Evolutionary conservation across 92 coral and sea anemone genomes (phyloP), one percentile per base, ranked within the genome.

Genomic region (Zoanthus sociatus): DNA sequence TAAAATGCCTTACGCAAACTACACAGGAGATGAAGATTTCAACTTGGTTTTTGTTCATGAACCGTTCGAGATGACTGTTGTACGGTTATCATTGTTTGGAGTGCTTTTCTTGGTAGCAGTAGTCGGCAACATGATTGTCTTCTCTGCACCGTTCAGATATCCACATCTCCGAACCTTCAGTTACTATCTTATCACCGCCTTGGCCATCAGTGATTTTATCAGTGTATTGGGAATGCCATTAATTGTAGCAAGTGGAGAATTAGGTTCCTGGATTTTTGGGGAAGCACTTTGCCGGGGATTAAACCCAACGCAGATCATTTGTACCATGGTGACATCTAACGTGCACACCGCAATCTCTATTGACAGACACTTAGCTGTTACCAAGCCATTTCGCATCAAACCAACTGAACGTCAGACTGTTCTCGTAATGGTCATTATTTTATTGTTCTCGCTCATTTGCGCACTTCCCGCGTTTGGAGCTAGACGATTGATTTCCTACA

Each of bases 291-390:
- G 95, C 64, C 88, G 66, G 46, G 69, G 86, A 74, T 76, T 92
- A 2, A 92, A 90, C 77, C 95, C 95, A 63, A 87, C 91, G 33
- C 95, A 92, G 78, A 93, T 92, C 44, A 92, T 78, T 21, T 90
- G 93, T 44, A 92, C 91, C 15, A 87, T 92, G 86, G 88, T 90
- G 20, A 92, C 93, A 20, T 90, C 95, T 18, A 92, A 92, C 55
- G 91, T 92, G 20, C 95, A 92, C 73, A 91, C 90, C 63, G 91
- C 81, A 54, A 92, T 92, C 71, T 83, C 95, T 37, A 55, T 87
- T 20, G 95, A 92, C 58, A 83, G 91, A 30, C 88, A 87, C 91
- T 81, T 77, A 78, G 85, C 93, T 55, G 87, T 90, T 67, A 86
- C 78, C 31, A 82, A 82, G n/a, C 88, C 93, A 30, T 79, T 92